Evolutionary conservation across 2,113 vertebrate genomes (phyloP), one percentile per base, ranked within the genome.

Genomic region (Onychostoma macrolepis): DNA sequence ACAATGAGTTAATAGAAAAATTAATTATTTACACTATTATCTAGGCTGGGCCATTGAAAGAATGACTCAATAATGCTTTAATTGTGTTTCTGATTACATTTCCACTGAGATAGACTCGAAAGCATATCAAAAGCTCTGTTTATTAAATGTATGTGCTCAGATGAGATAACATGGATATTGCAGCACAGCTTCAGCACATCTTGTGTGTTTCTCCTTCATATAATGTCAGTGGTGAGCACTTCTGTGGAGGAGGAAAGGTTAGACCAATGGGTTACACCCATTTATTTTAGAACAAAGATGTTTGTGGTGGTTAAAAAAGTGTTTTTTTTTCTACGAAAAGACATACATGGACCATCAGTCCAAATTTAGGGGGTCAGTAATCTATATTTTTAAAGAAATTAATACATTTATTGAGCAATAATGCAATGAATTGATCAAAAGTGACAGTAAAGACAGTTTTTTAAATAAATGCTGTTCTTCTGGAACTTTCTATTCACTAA

Each of bases 11-110:
- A 86, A 75, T 86, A 72, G 78, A 82, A 82, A 81, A 75, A 82
- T 86, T 36, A 56, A 86, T 86, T 86, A 82, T 86, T 86, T 82
- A 86, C 85, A 86, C 71, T 48, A 86, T 86, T 80, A 56, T 67
- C 63, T 75, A 30, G 79, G 79, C 36, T 69, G 75, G 58, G 43
- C 50, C 30, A 80, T 43, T 81, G 65, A 86, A 33, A 53, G 78
- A 83, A 69, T 30, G 61, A 69, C 30, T 83, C 11, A 53, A 50
- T 83, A 83, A 72, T 71, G 43, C 65, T n/a, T 83, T 83, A 83
- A 83, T 58, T 74, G 77, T 72, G 30, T 21, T 28, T 26, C 78
- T 81, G 85, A 72, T 74, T 80, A 86, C 67, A 82, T 81, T 72
- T 75, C 19, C 78, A 72, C 58, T 15, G 13, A 53, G 24, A 36